Base-by-base conservation (phyloP, 2,797 vertebrate species). In the Brachymystax lenok region DNA sequence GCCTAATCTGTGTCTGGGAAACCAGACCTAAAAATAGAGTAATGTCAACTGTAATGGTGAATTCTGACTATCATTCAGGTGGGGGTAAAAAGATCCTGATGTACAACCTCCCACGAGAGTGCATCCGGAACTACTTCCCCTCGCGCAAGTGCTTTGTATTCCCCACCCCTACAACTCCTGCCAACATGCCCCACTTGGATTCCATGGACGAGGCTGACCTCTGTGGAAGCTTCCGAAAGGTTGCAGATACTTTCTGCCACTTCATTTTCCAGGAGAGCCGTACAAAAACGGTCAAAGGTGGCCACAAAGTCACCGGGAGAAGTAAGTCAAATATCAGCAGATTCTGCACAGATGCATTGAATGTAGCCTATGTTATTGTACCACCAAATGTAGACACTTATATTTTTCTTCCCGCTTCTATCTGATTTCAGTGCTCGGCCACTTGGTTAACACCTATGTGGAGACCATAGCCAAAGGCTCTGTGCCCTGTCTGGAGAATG, bases 71-170 rank as follows among this genome's bases (percentile, higher is more conserved):
- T 68, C 30, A 14, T 59, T 10, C 61, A 90, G 88, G 87, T 50
- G 0, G 7, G 2, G n/a, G 17, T 54, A 83, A 54, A 19, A 88
- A 74, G 68, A 24, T 1, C 19, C 70, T 16, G 2, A 63, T 79
- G 8, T 87, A 88, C 74, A 90, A 90, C 74, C 74, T 91, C 72
- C 85, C 90, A 5, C 91, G 90, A 24, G 76, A 90, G 13, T 92
- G 86, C 75, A 90, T 94, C 72, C 84, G 85, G n/a, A 75, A 75
- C 6, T 94, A 89, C 78, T 94, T 94, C 77, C 89, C 91, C 7
- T 80, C 80, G 19, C 77, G 86, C 27, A 92, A 92, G 69, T 94
- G 92, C 67, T 94, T 94, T 54, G 69, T 84, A n/a, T 93, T 94
- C 74, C 84, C 87, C 0, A 72, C 76, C 7, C 92, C 91, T 4